Evolutionary conservation across 2,113 vertebrate genomes (phyloP), one percentile per base, ranked within the genome.

Genomic region (Speoplatyrhinus poulsoni): DNA sequence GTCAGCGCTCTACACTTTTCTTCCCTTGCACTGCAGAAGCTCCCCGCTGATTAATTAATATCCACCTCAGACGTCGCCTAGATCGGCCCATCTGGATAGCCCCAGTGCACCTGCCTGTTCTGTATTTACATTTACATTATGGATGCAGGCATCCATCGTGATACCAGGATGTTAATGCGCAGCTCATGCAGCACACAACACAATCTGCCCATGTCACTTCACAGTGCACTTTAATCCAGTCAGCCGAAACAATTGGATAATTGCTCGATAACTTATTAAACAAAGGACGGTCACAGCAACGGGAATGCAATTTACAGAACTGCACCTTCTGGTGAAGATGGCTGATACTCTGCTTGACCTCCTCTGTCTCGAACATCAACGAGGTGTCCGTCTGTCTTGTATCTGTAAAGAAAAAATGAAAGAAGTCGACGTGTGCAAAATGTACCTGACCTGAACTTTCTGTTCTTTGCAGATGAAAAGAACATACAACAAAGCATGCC

Each of bases 321-420:
- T 61, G 13, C 66, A 93, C 97, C 96, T 98, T 95, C 53, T 93
- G 89, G 91, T 94, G 96, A 75, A 99, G 91, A 69, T 91, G 90
- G 82, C 74, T 85, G 87, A 99, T 92, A 78, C 90, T 95, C 56
- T 94, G 92, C 72, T 91, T 93, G 52, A 96, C 92, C 72, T 95
- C 95, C 70, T 96, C 94, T 0, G 95, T 90, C 70, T 96, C 96
- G 5, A 85, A 58, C 11, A 89, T 80, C 69, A 93, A 72, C 6
- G 65, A 62, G 16, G 69, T 19, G 17, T 84, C 89, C 13, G 72
- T 69, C 56, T 86, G 86, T 15, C 79, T 80, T 12, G 72, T 75
- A 59, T 90, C 90, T 73, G 80, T n/a, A 3, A 15, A 69, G 41
- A 62, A 67, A 75, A 75, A 65, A 49, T 16, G 3, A 53, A 60